These are phyloP conservation scores for Arenaria interpres DNA, from an alignment of 2,113 vertebrate species.

Conservation along the genomic window DNA sequence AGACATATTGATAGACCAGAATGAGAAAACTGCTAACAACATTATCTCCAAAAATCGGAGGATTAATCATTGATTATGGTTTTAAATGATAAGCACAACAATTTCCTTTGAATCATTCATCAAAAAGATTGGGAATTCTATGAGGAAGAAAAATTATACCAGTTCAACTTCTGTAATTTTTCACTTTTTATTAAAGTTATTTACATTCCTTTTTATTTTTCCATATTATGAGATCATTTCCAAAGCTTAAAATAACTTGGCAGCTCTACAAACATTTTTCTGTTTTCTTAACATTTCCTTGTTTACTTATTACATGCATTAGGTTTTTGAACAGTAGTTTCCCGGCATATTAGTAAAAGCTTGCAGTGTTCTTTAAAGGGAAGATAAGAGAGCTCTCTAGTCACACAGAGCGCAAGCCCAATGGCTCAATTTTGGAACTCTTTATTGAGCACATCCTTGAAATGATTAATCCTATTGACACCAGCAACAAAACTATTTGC, in stretches of 20 bases:
- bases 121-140: background rate
- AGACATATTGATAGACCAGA: background rate
- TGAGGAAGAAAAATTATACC: background rate
- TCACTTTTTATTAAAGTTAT: background rate
- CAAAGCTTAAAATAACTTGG: constrained; percentile 23
- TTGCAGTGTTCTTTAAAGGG: background rate
- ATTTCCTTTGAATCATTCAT: background rate
- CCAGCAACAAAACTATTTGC: background rate
- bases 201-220: background rate
- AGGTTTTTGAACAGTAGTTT: background rate
- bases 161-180: background rate
- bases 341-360: background rate
- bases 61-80: background rate
- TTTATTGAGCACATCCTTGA: background rate
- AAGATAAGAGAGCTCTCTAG: background rate
- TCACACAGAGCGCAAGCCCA: background rate
- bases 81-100: background rate
- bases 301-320: background rate
- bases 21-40: background rate
- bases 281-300: constrained; percentile 21
- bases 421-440: background rate
- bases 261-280: background rate
- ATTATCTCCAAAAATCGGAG: background rate
- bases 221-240: background rate
- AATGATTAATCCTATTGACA: background rate